Conservation (phyloP, 2,797 vertebrate genomes). For the Astyanax mexicanus region DNA sequence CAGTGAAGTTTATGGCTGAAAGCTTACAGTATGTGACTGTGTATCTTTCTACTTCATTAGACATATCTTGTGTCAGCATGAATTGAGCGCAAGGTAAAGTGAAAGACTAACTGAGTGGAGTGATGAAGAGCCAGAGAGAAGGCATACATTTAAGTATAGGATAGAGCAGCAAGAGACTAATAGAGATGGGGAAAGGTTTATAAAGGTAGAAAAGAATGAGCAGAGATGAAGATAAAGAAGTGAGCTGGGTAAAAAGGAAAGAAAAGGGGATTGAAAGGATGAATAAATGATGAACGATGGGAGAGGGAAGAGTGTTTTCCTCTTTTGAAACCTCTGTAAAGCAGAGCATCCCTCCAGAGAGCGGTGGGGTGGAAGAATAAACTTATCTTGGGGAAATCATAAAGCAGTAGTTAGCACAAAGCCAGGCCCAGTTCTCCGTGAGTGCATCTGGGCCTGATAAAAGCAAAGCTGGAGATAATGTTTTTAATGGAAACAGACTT, state of each 20-base stretch:
- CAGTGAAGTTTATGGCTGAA: background rate
- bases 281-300: constrained; percentile 31
- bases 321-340: constrained; percentile 16
- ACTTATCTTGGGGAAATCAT: constrained; percentile 17
- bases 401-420: background rate
- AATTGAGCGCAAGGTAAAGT: background rate
- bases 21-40: background rate
- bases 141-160: background rate
- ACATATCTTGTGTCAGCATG: background rate
- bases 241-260: constrained; percentile 5
- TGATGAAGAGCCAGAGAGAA: background rate
- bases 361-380: constrained; percentile 19
- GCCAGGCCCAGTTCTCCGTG: background rate
- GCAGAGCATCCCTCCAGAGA: constrained; percentile 13
- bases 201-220: background rate
- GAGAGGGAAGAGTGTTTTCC: constrained; percentile 10
- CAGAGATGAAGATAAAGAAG: background rate
- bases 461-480: background rate
- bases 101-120: constrained; percentile 3
- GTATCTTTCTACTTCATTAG: background rate
- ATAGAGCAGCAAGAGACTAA: background rate
- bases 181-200: background rate
- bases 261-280: constrained; percentile 14
- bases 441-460: background rate
- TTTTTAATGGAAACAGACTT: constrained; percentile 26